A percentile compares a stretch with the other conserved stretches of the same genome.
Evolutionary conservation across 1,140 invertebrate genomes (phyloP).

Genomic region (Protaetia brevitarsis): DNA sequence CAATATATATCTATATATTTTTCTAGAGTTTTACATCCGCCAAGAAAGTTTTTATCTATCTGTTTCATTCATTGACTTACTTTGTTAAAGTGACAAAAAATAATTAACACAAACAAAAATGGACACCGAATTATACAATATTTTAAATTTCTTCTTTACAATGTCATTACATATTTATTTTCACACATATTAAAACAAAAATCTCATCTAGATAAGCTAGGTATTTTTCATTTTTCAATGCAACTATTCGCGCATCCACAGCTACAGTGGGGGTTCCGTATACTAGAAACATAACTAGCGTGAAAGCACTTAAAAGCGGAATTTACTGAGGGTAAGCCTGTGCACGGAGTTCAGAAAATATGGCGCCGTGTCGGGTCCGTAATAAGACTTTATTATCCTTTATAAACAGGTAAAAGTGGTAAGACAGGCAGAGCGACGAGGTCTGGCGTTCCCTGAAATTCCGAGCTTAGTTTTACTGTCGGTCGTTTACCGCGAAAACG

Average conservation of each 20-base stretch:
- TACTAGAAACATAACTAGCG: constrained; percentile 5
- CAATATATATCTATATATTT: too few relatives aligned
- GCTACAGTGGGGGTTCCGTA: neutral
- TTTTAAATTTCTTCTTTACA: too few relatives aligned
- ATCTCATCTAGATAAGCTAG: too few relatives aligned
- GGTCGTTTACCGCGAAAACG: constrained; percentile 31
- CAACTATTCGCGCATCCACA: neutral
- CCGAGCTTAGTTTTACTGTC: constrained; percentile 32
- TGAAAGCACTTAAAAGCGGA: constrained; percentile 30
- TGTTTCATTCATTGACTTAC: too few relatives aligned
- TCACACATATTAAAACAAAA: too few relatives aligned
- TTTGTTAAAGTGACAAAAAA: too few relatives aligned
- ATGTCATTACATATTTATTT: too few relatives aligned
- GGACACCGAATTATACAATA: too few relatives aligned
- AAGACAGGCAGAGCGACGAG: constrained; percentile 29
- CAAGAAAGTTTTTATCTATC: too few relatives aligned
- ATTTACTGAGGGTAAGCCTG: constrained; percentile 27
- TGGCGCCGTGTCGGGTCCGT: constrained; percentile 34
- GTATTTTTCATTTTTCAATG: too few relatives aligned
- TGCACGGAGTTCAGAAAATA: constrained; percentile 35
- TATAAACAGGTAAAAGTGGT: constrained; percentile 43
- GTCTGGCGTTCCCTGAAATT: constrained; percentile 18
- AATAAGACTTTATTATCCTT: constrained; percentile 43
- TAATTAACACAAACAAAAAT: too few relatives aligned
- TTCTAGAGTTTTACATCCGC: too few relatives aligned